Evolutionary conservation across 2,113 vertebrate genomes (phyloP), one percentile per base, ranked within the genome.

Genomic region (Typhlomys cinereus): DNA sequence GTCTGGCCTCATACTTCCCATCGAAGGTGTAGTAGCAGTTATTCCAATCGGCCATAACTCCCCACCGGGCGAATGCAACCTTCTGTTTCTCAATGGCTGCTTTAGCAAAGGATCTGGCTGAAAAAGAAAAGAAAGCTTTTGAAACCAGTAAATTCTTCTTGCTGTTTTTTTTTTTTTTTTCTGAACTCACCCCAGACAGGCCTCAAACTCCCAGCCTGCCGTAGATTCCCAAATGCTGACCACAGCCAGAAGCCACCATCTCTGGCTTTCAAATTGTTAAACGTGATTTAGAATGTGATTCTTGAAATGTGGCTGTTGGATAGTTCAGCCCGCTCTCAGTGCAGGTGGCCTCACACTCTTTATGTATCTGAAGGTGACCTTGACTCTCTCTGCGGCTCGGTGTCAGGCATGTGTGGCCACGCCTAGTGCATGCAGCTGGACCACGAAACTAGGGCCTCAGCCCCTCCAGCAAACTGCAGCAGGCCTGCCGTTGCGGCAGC

Each of bases 21-120:
- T 99, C 99, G 94, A 98, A 99, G 0, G 99, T 99, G 91, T 98
- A 97, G 97, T 99, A 99, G 96, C 98, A 99, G 88, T 98, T 98
- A 89, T 98, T 93, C 99, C 99, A 99, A 54, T 99, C 98, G 20
- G 99, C 99, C 99, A 99, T 99, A n/a, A 99, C 93, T 18, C 99
- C 99, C 99, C 99, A 99, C 52, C 99, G 99, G 95, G 98, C 97
- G 91, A 99, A 99, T 4, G 99, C 98, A 0, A 98, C 97, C 67
- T 97, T 99, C 97, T 99, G 99, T 39, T 98, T 98, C 78, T 99
- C 98, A 88, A 99, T 98, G 0, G 99, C 98, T 50, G 87, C 98
- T 92, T 99, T 97, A 57, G 99, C 99, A 98, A 99, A 99, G 96
- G 98, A 97, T 84, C 98, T 98, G 1, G 99, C 99, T 99, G 93